Conservation (phyloP, 2,888 invertebrate genomes). For the Leptarthrus brevirostris region DNA sequence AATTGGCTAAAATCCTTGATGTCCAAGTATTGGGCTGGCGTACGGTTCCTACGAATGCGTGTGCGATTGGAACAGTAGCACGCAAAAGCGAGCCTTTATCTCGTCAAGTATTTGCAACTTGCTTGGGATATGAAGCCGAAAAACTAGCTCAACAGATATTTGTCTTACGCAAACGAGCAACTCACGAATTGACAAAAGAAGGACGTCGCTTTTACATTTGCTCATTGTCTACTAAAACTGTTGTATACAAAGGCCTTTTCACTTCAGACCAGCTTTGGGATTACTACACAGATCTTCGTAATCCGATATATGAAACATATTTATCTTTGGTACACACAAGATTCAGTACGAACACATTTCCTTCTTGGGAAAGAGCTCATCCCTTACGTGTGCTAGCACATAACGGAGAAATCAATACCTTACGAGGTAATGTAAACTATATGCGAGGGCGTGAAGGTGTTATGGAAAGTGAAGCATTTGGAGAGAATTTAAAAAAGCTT, state of each 20-base stretch:
- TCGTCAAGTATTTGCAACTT: constrained; percentile 90
- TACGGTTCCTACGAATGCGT: constrained; percentile 88
- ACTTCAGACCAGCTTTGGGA: constrained; percentile 92
- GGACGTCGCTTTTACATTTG: constrained; percentile 95
- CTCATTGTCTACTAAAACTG: constrained; percentile 87
- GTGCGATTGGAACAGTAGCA: constrained; percentile 91
- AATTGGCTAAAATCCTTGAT: constrained; percentile 82
- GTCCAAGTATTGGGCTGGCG: constrained; percentile 93
- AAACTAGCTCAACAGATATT: constrained; percentile 78
- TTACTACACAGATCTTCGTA: constrained; percentile 76
- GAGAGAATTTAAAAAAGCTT: constrained; percentile 81
- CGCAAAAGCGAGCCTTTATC: constrained; percentile 95
- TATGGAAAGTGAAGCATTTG: constrained; percentile 88
- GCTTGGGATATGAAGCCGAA: constrained; percentile 67
- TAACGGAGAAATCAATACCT: constrained; percentile 99
- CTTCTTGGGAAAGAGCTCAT: constrained; percentile 99
- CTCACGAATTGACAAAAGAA: constrained; percentile 86
- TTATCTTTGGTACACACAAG: constrained; percentile 96
- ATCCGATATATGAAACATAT: constrained; percentile 91
- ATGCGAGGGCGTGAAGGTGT: constrained; percentile 99
- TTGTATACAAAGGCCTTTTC: constrained; percentile 98
- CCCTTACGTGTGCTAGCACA: constrained; percentile 93
- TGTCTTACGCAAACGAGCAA: constrained; percentile 91
- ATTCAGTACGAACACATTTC: constrained; percentile 99
- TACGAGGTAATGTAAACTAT: constrained; percentile 96